These are phyloP conservation scores for Microplitis deprimator DNA, from an alignment of 2,888 invertebrate species.

Conservation along the genomic window DNA sequence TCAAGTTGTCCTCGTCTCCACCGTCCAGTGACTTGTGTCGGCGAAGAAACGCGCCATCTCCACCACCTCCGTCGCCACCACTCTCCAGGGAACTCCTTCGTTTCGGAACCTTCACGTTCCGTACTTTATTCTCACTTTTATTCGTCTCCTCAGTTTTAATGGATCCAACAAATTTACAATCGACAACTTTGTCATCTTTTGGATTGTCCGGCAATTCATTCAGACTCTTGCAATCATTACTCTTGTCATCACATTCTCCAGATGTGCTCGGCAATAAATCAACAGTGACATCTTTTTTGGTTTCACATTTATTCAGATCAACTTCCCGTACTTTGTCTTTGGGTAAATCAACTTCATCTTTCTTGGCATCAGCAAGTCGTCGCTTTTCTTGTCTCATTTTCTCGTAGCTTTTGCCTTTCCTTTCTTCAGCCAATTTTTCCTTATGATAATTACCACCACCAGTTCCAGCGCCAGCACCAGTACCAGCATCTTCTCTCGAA, in stretches of 20 bases:
- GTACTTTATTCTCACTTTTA: constrained; percentile 37
- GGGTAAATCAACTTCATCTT: constrained; percentile 53
- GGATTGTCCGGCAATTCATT: background rate
- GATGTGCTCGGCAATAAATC: background rate
- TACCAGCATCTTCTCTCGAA: constrained; percentile 66
- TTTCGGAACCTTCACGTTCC: constrained; percentile 59
- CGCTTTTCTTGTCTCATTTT: constrained; percentile 69
- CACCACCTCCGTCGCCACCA: constrained; percentile 63
- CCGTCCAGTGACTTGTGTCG: constrained; percentile 76
- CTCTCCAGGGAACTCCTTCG: constrained; percentile 69
- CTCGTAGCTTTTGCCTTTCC: constrained; percentile 70
- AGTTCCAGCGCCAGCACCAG: constrained; percentile 63
- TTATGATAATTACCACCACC: constrained; percentile 68
- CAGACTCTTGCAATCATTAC: background rate
- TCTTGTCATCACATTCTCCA: background rate
- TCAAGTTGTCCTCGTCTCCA: constrained; percentile 73
- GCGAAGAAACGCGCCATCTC: constrained; percentile 70
- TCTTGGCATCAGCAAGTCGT: constrained; percentile 63
- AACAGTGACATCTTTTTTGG: background rate
- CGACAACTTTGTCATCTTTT: background rate
- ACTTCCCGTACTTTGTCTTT: constrained; percentile 47
- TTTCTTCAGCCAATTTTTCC: constrained; percentile 66
- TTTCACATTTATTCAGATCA: background rate
- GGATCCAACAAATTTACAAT: background rate
- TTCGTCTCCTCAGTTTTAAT: background rate